A percentile compares a stretch with the other conserved stretches of the same genome.
These are phyloP conservation scores for Latrodectus hesperus DNA, from an alignment of 2,888 invertebrate genomes.

Conservation along the genomic window DNA sequence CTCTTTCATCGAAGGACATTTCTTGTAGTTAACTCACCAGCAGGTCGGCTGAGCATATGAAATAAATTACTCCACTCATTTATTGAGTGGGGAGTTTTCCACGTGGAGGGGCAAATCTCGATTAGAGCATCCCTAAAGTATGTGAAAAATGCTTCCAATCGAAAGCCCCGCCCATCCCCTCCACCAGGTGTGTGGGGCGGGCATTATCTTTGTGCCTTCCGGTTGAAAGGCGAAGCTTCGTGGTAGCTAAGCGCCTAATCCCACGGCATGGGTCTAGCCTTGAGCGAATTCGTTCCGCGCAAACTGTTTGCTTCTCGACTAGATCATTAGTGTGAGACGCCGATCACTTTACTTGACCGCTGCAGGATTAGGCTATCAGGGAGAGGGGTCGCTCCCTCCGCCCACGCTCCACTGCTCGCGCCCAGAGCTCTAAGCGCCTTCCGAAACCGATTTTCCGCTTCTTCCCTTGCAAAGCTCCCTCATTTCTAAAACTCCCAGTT, in stretches of 20 bases:
- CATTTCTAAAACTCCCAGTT: slow-evolving; percentile 23
- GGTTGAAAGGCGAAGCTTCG: slow-evolving; percentile 58
- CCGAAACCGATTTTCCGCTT: slow-evolving; percentile 67
- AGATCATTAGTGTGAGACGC: slow-evolving; percentile 70
- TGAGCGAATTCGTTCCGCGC: slow-evolving; percentile 70
- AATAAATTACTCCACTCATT: slow-evolving; percentile 52
- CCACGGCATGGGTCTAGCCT: slow-evolving; percentile 33
- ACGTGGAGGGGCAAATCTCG: slow-evolving; percentile 20
- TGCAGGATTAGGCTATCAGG: slow-evolving; percentile 69
- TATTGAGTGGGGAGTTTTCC: slow-evolving; percentile 37
- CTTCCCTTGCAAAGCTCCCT: slow-evolving; percentile 31
- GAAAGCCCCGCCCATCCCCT: neutral
- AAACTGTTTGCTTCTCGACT: slow-evolving; percentile 69
- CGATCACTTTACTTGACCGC: slow-evolving; percentile 71
- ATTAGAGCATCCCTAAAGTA: slow-evolving; percentile 33
- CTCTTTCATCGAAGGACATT: neutral
- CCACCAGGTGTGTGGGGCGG: slow-evolving; percentile 55
- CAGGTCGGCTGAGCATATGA: slow-evolving; percentile 31
- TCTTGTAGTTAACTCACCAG: neutral
- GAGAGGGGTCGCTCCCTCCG: slow-evolving; percentile 32
- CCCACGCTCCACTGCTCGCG: slow-evolving; percentile 58
- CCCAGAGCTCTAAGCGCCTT: slow-evolving; percentile 57
- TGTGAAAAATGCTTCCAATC: slow-evolving; percentile 57
- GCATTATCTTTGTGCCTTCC: slow-evolving; percentile 59
- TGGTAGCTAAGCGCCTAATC: slow-evolving; percentile 65